Percentiles rank a stretch among this genome's conserved stretches.
Conservation (phyloP, 92 coral and sea anemone species). For the Siderastrea siderea region DNA sequence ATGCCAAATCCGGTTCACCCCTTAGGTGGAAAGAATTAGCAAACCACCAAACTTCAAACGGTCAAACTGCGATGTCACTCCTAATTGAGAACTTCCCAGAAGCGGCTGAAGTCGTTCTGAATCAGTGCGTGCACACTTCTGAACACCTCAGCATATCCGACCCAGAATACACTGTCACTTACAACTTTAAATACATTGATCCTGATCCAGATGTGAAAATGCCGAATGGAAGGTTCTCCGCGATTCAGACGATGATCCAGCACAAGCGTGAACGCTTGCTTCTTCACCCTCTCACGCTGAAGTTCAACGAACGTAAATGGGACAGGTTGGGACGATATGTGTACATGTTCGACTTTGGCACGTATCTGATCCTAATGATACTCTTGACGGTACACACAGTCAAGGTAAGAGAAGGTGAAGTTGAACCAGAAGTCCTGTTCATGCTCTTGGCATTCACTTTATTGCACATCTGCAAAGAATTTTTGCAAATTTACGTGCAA, state of each 20-base stretch:
- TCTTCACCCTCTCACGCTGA: slow-evolving; percentile 76
- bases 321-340: slow-evolving; percentile 56
- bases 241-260: slow-evolving; percentile 70
- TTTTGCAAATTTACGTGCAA: slow-evolving; percentile 61
- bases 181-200: slow-evolving; percentile 80
- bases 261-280: slow-evolving; percentile 61
- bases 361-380: slow-evolving; percentile 57
- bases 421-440: neutral
- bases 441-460: neutral
- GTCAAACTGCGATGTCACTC: slow-evolving; percentile 69
- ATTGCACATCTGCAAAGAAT: slow-evolving; percentile 61
- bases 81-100: slow-evolving; percentile 80
- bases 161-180: slow-evolving; percentile 66
- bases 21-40: slow-evolving; percentile 78
- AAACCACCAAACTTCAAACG: slow-evolving; percentile 40
- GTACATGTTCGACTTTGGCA: slow-evolving; percentile 54
- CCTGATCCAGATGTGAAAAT: slow-evolving; percentile 79
- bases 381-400: slow-evolving; percentile 57
- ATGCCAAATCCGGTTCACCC: neutral
- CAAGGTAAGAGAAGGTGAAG: slow-evolving; percentile 24
- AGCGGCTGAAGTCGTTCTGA: slow-evolving; percentile 71
- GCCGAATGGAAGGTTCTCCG: slow-evolving; percentile 68
- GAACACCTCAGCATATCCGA: slow-evolving; percentile 45
- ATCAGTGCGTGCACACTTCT: slow-evolving; percentile 68
- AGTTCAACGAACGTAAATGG: slow-evolving; percentile 80